These are phyloP conservation scores for Pelobates fuscus DNA, from an alignment of 2,113 vertebrate species.

Conservation along the genomic window DNA sequence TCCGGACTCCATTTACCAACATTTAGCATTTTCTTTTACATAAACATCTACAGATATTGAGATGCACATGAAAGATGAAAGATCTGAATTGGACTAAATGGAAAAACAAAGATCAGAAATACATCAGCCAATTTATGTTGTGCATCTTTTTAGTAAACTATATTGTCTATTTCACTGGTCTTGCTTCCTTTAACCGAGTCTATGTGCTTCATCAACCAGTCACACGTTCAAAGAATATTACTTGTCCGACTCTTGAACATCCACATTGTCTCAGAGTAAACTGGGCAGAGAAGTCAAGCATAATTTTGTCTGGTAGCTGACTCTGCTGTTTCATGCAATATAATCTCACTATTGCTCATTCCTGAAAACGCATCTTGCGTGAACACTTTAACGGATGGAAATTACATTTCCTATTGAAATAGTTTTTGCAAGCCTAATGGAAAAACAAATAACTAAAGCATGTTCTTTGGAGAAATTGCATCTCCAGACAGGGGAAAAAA, in stretches of 20 bases:
- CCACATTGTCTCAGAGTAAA: not conserved
- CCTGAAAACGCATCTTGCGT: slow-evolving; percentile 15
- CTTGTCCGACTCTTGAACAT: not conserved
- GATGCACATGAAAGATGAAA: no score
- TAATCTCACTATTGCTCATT: slow-evolving; percentile 1
- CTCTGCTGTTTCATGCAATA: slow-evolving; percentile 15
- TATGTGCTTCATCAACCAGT: not conserved
- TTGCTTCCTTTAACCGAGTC: no score
- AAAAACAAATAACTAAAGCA: slow-evolving; percentile 14
- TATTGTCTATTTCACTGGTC: no score
- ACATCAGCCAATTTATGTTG: no score
- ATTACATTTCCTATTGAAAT: slow-evolving; percentile 33
- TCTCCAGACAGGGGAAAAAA: not conserved
- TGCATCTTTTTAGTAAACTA: no score
- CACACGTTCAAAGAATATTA: not conserved
- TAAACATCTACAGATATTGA: no score
- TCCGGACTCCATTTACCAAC: no score
- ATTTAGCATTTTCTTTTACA: no score
- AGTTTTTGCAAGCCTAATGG: slow-evolving; percentile 22
- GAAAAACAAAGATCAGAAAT: no score
- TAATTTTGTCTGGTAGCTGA: slow-evolving; percentile 8
- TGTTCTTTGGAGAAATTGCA: not conserved
- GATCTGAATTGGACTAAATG: no score
- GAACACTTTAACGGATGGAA: slow-evolving; percentile 21
- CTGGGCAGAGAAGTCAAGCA: not conserved